Conservation (phyloP, 53 echinoderm and acorn worm genomes). For the Stichopus horrens region DNA sequence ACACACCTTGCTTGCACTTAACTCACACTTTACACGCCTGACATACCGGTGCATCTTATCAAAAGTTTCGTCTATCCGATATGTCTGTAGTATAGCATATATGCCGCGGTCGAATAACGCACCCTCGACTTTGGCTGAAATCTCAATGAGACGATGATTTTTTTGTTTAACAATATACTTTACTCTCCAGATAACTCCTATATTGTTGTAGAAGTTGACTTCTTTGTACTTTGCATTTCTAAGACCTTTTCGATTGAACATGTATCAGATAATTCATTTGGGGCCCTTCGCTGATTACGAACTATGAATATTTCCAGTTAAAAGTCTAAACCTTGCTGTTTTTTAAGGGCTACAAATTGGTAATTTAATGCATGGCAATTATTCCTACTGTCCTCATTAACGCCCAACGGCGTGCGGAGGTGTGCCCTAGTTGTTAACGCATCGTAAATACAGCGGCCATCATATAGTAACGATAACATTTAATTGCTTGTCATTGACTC, state of each 20-base stretch:
- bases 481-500: slow-evolving; percentile 15
- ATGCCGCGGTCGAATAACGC: too few species aligned
- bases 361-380: slow-evolving; percentile 12
- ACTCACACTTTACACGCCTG: too few species aligned
- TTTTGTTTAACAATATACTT: too few species aligned
- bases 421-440: slow-evolving; percentile 6
- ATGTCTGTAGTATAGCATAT: too few species aligned
- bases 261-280: background rate
- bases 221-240: background rate
- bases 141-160: too few species aligned
- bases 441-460: background rate
- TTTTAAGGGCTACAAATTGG: background rate
- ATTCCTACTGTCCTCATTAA: slow-evolving; percentile 4
- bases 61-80: too few species aligned
- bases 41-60: too few species aligned
- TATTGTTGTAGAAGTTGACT: too few species aligned
- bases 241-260: background rate
- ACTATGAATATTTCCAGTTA: background rate
- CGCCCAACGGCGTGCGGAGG: background rate
- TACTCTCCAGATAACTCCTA: too few species aligned
- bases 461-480: background rate
- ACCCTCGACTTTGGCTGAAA: too few species aligned
- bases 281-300: background rate
- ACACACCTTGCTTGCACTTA: too few species aligned
- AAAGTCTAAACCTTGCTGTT: background rate